A percentile compares a stretch with the other conserved stretches of the same genome.
Conservation (phyloP, 2,797 vertebrate species). For the Kryptopterus vitreolus region DNA sequence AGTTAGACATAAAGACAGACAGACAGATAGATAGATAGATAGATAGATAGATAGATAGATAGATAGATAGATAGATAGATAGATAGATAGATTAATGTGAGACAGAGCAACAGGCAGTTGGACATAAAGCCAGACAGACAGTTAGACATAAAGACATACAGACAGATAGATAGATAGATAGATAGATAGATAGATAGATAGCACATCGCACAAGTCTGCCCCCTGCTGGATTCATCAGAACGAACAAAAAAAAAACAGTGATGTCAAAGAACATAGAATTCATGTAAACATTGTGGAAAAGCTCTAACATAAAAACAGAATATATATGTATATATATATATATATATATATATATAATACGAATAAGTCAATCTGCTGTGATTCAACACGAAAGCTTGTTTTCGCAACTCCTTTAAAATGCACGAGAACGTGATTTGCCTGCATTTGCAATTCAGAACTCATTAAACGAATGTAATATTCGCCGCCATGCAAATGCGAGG, state of each 20-base stretch:
- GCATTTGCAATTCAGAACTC: slow-evolving; percentile 58
- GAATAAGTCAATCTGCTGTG: slow-evolving; percentile 9
- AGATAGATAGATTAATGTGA: too few relatives aligned
- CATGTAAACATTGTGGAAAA: background rate
- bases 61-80: too few relatives aligned
- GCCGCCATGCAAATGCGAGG: slow-evolving; percentile 46
- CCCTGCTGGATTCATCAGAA: slow-evolving; percentile 58
- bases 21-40: too few relatives aligned
- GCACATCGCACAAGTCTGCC: slow-evolving; percentile 49
- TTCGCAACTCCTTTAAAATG: slow-evolving; percentile 47
- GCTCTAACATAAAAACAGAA: background rate
- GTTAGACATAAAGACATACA: background rate
- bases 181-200: background rate
- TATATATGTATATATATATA: background rate
- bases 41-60: too few relatives aligned
- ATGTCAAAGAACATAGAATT: background rate
- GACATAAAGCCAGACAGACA: background rate
- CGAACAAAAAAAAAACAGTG: background rate
- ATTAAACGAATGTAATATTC: slow-evolving; percentile 44
- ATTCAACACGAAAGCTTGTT: slow-evolving; percentile 46
- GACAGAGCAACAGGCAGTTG: background rate
- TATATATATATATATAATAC: background rate
- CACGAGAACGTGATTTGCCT: slow-evolving; percentile 39
- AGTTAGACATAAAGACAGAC: too few relatives aligned
- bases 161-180: background rate